Percentiles rank a stretch among this genome's conserved stretches.
phyloP scores from a whole-genome alignment of 2,888 invertebrate species.

The Sympetrum striolatum region DNA sequence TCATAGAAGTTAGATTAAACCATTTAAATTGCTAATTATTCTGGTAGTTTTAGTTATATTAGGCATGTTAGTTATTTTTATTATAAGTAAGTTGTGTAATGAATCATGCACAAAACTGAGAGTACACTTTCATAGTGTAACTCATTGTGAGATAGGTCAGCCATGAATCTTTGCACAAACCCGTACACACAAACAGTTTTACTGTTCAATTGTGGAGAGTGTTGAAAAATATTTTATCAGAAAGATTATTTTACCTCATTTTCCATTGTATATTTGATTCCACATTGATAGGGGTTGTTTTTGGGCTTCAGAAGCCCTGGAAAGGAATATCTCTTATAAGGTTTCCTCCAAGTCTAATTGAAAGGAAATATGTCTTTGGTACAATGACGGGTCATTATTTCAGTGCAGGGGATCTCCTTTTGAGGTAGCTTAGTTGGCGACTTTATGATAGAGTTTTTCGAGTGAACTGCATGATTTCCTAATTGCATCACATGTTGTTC shows the following conservation, averaged over 20 bases:
- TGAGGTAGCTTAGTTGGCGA: background rate
- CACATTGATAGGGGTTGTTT: background rate
- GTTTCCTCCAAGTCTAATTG: background rate
- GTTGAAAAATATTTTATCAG: conserved; percentile 3
- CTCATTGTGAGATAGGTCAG: background rate
- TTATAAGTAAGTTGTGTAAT: background rate
- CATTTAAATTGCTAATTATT: background rate
- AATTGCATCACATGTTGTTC: background rate
- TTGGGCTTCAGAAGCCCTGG: background rate
- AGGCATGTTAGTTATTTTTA: conserved; percentile 7
- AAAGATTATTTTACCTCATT: conserved; percentile 30
- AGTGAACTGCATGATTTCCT: conserved; percentile 10
- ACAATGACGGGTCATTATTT: conserved; percentile 24
- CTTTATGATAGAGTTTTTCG: background rate
- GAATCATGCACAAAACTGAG: conserved; percentile 1
- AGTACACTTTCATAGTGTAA: background rate
- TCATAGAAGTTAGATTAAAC: background rate
- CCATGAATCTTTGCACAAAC: background rate
- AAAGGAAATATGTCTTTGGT: background rate
- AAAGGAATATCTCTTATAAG: background rate
- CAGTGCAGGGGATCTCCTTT: background rate
- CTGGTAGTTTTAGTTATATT: background rate
- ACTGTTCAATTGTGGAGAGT: background rate
- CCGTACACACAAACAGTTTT: background rate
- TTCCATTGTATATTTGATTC: conserved; percentile 15